These are phyloP conservation scores for Salpingus planirostris DNA, from an alignment of 2,888 invertebrate species.

Conservation along the genomic window DNA sequence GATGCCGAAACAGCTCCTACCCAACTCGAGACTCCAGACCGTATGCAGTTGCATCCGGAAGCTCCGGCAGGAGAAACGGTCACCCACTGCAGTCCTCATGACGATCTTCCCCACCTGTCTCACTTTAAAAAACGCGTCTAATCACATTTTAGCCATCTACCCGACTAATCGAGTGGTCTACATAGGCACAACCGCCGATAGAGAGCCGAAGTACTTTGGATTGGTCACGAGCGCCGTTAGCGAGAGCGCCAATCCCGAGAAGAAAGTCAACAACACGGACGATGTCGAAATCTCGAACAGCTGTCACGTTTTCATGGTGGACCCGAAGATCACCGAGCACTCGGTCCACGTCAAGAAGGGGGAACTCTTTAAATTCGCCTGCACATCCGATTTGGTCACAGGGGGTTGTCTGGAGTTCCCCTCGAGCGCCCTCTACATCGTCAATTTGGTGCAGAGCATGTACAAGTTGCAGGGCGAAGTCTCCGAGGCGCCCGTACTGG, in stretches of 20 bases:
- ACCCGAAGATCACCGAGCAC: slow-evolving; percentile 78
- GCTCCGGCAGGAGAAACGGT: slow-evolving; percentile 79
- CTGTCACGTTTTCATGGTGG: slow-evolving; percentile 92
- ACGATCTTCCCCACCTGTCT: slow-evolving; percentile 74
- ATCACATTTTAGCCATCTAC: slow-evolving; percentile 76
- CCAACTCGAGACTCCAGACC: slow-evolving; percentile 65
- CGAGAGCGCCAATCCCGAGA: slow-evolving; percentile 10
- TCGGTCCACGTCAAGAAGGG: slow-evolving; percentile 71
- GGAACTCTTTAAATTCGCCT: slow-evolving; percentile 75
- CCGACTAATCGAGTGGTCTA: slow-evolving; percentile 79
- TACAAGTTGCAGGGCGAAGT: slow-evolving; percentile 49
- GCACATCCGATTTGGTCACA: slow-evolving; percentile 68
- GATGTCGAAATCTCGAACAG: slow-evolving; percentile 68
- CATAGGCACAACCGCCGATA: slow-evolving; percentile 83
- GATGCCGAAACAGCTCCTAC: slow-evolving; percentile 77
- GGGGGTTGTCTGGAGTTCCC: slow-evolving; percentile 86
- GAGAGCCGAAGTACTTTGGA: slow-evolving; percentile 87
- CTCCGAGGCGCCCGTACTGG: slow-evolving; percentile 43
- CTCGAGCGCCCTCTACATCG: slow-evolving; percentile 69
- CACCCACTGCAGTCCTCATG: slow-evolving; percentile 76
- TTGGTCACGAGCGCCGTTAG: slow-evolving; percentile 76
- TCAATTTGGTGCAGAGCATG: slow-evolving; percentile 64
- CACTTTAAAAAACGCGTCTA: slow-evolving; percentile 68
- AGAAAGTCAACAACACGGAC: slow-evolving; percentile 24
- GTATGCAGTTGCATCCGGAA: slow-evolving; percentile 83